Percentiles rank a stretch among this genome's conserved stretches.
These are phyloP conservation scores for Araneus ventricosus DNA, from an alignment of 1,140 invertebrate genomes.

Conservation along the genomic window DNA sequence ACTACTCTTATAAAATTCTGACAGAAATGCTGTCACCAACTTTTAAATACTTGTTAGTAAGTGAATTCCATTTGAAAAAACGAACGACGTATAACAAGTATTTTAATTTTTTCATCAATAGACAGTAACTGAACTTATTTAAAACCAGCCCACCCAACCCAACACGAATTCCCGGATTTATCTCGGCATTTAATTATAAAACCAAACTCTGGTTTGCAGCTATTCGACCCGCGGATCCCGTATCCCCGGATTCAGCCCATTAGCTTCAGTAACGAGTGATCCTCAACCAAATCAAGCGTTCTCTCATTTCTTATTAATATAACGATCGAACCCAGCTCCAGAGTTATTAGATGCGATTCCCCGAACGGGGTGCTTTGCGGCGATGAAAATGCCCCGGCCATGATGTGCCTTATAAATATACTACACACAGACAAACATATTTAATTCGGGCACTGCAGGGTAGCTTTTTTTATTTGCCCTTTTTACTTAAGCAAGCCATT, in stretches of 20 bases:
- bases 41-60: too few species aligned
- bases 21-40: too few species aligned
- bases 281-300: conserved; percentile 40
- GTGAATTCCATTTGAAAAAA: too few species aligned
- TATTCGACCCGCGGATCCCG: neutral
- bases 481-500: conserved; percentile 39
- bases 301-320: conserved; percentile 61
- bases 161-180: neutral
- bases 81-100: too few species aligned
- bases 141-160: neutral
- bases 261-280: neutral
- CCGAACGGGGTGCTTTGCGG: conserved; percentile 48
- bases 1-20: too few species aligned
- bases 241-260: conserved; percentile 11
- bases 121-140: neutral
- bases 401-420: conserved; percentile 45
- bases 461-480: neutral
- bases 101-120: too few species aligned
- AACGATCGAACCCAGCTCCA: conserved; percentile 18
- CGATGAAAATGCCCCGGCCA: conserved; percentile 18
- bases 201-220: neutral
- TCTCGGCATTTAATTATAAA: conserved; percentile 10
- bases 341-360: conserved; percentile 40
- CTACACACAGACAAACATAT: conserved; percentile 22
- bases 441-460: conserved; percentile 4